A percentile compares a stretch with the other conserved stretches of the same genome.
Conservation (phyloP, 2,888 invertebrate species). For the Cantharis lateralis region DNA sequence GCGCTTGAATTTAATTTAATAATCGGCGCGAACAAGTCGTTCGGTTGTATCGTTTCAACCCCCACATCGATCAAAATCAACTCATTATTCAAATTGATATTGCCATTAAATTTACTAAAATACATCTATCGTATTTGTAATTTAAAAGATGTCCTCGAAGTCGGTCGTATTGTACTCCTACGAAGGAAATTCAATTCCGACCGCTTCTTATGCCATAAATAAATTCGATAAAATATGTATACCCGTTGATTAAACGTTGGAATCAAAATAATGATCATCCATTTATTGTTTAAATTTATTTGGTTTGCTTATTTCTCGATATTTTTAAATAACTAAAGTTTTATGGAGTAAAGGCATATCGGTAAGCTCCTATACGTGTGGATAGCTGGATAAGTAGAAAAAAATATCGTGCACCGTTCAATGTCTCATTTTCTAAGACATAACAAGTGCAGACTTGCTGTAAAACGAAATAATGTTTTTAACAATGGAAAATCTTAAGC, state of each 20-base stretch:
- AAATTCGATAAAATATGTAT: constrained; percentile 22
- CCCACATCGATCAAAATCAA: constrained; percentile 34
- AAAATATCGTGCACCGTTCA: neutral
- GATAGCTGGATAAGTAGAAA: neutral
- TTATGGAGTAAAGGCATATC: too few species aligned
- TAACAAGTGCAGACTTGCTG: neutral
- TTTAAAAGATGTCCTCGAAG: neutral
- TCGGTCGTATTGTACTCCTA: neutral
- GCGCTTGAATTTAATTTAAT: constrained; percentile 34
- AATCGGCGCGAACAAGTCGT: constrained; percentile 34
- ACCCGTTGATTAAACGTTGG: constrained; percentile 16
- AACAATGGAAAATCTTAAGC: neutral
- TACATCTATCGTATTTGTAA: constrained; percentile 23
- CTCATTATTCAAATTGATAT: constrained; percentile 43
- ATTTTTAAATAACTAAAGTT: neutral
- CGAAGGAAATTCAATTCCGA: constrained; percentile 3
- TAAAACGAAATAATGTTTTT: neutral
- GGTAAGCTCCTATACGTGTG: too few species aligned
- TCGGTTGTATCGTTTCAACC: constrained; percentile 31
- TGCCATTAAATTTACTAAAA: constrained; percentile 35
- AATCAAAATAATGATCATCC: constrained; percentile 22
- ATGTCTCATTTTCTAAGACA: neutral
- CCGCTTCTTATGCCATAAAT: constrained; percentile 5
- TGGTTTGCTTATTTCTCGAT: neutral
- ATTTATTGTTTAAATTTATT: constrained; percentile 2